A percentile compares a stretch with the other conserved stretches of the same genome.
Conservation (phyloP, 1,140 invertebrate genomes). For the Oreohelix idahoensis region DNA sequence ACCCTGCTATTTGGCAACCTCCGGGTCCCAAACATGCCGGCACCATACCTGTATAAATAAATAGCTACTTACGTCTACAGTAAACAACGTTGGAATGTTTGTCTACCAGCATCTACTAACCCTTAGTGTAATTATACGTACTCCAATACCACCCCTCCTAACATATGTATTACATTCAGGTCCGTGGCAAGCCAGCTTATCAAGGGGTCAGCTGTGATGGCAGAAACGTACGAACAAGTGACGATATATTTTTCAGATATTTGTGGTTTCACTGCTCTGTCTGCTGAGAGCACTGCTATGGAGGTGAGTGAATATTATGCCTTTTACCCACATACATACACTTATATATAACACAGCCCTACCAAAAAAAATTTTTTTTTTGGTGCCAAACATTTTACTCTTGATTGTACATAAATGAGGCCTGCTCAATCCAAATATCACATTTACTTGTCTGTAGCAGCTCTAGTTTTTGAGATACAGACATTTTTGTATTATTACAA, state of each 20-base stretch:
- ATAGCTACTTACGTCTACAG: neutral
- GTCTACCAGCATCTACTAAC: neutral
- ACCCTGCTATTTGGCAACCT: too few species aligned
- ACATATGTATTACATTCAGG: constrained; percentile 70
- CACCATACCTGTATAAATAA: neutral
- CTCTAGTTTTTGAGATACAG: too few species aligned
- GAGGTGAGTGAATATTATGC: constrained; percentile 41
- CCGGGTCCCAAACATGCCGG: too few species aligned
- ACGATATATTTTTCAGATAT: constrained; percentile 97
- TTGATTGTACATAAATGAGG: too few species aligned
- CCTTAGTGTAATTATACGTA: neutral
- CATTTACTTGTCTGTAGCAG: too few species aligned
- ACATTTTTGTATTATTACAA: too few species aligned
- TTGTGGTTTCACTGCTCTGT: constrained; percentile 94
- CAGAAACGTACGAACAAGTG: constrained; percentile 92
- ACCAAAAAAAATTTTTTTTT: too few species aligned
- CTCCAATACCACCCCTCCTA: too few species aligned
- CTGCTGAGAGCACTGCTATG: constrained; percentile 83
- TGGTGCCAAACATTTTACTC: too few species aligned
- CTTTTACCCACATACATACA: too few species aligned
- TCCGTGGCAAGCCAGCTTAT: constrained; percentile 92
- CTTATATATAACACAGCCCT: too few species aligned
- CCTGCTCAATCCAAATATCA: too few species aligned
- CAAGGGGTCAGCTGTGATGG: constrained; percentile 88
- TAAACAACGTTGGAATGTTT: neutral